Evolutionary conservation across 2,888 invertebrate species (phyloP).

Genomic region (Eupithecia exiguata): DNA sequence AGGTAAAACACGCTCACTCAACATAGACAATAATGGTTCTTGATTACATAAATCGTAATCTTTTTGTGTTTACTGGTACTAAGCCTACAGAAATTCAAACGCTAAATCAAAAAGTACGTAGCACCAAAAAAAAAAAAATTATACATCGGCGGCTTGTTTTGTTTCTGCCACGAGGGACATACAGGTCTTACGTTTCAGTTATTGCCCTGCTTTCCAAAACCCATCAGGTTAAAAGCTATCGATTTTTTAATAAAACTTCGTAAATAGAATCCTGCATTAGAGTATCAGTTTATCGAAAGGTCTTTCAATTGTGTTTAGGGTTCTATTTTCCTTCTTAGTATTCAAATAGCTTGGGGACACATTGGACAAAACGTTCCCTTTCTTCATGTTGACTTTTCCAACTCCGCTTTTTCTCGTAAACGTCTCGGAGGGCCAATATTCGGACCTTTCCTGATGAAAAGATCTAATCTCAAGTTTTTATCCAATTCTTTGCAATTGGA

Average conservation of each 20-base stretch:
- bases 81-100: not conserved
- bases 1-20: too few species aligned
- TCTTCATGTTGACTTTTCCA: conserved; percentile 58
- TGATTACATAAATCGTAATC: too few species aligned
- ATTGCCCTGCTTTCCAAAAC: conserved; percentile 4
- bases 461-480: conserved; percentile 71
- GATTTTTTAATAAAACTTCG: conserved; percentile 26
- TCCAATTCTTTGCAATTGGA: conserved; percentile 66
- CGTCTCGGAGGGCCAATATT: conserved; percentile 65
- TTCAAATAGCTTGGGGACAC: conserved; percentile 51
- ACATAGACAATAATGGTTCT: too few species aligned
- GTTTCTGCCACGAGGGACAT: not conserved
- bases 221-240: conserved; percentile 28
- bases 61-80: too few species aligned
- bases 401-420: conserved; percentile 59
- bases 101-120: not conserved
- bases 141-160: not conserved
- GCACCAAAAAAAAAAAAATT: not conserved
- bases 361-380: conserved; percentile 56
- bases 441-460: conserved; percentile 71
- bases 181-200: not conserved
- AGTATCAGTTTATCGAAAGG: conserved; percentile 27
- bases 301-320: conserved; percentile 22
- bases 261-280: conserved; percentile 22
- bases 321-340: conserved; percentile 37